Evolutionary conservation across 2,797 vertebrate species (phyloP), one percentile per base, ranked within the genome.

Genomic region (Remorina albescens): DNA sequence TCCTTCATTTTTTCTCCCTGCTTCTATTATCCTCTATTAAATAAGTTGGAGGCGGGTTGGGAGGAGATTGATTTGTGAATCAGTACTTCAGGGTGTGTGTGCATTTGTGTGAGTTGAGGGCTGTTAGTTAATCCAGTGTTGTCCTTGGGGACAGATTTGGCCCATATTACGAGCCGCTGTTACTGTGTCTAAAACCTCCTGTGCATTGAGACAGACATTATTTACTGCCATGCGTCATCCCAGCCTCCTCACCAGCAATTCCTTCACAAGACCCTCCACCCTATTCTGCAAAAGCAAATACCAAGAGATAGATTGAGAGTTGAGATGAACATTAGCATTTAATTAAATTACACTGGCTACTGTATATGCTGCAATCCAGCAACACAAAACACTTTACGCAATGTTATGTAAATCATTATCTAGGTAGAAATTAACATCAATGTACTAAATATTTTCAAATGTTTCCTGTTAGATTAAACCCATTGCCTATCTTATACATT

Each of bases 81-180:
- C 71, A 76, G 83, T 61, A 73, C 76, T 67, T 74, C 36, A 23
- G 63, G 54, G 55, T 50, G 56, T 64, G 77, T 76, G 80, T 75
- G 65, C 46, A 39, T 76, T 66, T 86, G 76, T 86, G 83, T 71
- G 76, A 82, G 88, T 78, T 77, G 83, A 81, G 80, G 76, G 78
- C 79, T 90, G 82, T 88, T 85, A 84, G 80, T 89, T 92, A 92
- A 91, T 90, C 88, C 83, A 82, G 67, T 67, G 56, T 66, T 76
- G 86, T 91, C 91, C 86, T 86, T 79, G 66, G 90, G 85, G 91
- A 91, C 78, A 85, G 73, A 86, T 91, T 91, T 89, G 90, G 84
- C 90, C 88, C 82, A 89, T 86, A 86, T 91, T 89, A 87, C 85
- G 86, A 84, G 46, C 37, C 56, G 78, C 82, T 90, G 71, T 88